Conservation (phyloP, 2,113 vertebrate genomes). For the Paratilapia polleni region DNA sequence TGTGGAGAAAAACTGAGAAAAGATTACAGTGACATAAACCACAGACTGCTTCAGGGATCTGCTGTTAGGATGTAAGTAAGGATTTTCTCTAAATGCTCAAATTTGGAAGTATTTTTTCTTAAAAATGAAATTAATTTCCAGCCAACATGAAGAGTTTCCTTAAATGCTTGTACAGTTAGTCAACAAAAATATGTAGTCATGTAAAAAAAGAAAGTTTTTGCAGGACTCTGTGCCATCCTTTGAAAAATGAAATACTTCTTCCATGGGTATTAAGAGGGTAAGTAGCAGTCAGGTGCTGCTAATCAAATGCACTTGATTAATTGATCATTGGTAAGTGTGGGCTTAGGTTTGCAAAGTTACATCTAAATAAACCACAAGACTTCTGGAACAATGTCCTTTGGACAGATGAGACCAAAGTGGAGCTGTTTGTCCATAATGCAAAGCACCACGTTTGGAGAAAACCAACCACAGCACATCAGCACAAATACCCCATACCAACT, state of each 20-base stretch:
- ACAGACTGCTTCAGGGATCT: background rate
- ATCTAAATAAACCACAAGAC: accelerated
- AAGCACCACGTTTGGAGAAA: too few species aligned
- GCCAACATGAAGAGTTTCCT: background rate
- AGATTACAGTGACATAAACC: background rate
- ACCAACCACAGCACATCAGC: too few species aligned
- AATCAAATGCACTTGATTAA: too few species aligned
- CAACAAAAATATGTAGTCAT: background rate
- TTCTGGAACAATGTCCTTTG: background rate
- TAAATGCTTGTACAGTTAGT: accelerated
- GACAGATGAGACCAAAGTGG: background rate
- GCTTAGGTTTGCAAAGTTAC: background rate
- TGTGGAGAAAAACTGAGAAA: background rate
- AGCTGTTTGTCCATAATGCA: accelerated
- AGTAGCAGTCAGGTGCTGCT: too few species aligned
- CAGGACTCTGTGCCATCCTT: background rate
- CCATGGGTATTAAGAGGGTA: too few species aligned
- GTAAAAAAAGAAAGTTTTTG: background rate
- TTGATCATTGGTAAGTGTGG: too few species aligned
- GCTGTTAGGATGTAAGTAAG: background rate
- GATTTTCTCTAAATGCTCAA: background rate
- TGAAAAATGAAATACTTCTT: too few species aligned
- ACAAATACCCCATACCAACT: background rate
- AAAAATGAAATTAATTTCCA: background rate
- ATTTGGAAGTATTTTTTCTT: background rate